Evolutionary conservation across 1,140 invertebrate species (phyloP).

Genomic region (Eriocheir sinensis): DNA sequence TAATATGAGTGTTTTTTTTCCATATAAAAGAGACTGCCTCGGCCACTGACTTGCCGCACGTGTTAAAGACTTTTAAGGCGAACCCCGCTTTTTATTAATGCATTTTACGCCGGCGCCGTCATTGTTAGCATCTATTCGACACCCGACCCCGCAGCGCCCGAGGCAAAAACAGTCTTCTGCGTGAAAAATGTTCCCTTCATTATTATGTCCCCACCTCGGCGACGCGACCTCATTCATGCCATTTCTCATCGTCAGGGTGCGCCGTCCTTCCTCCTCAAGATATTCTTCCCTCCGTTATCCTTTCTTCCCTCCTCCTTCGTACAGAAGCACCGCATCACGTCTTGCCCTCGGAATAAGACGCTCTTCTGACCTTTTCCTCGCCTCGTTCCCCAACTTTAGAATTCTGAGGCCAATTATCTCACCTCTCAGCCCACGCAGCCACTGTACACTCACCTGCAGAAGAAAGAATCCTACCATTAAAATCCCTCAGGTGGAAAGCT

Average conservation of each 20-base stretch:
- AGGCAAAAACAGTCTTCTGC: background rate
- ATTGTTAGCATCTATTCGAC: slow-evolving; percentile 4
- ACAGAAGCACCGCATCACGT: slow-evolving; percentile 8
- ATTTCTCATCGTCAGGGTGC: background rate
- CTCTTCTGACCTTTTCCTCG: background rate
- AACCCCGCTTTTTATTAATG: background rate
- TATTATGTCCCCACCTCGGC: background rate
- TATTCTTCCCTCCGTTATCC: background rate
- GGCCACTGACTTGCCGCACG: no score
- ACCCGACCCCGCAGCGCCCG: background rate
- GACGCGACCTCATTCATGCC: background rate
- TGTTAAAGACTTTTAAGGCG: no score
- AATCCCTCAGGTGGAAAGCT: background rate
- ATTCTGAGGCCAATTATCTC: slow-evolving; percentile 24
- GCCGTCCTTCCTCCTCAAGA: background rate
- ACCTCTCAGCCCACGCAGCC: background rate
- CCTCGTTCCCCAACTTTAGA: slow-evolving; percentile 5
- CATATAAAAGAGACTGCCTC: no score
- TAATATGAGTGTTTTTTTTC: no score
- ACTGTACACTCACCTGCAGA: background rate
- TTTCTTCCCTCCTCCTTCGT: background rate
- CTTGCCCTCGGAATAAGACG: background rate
- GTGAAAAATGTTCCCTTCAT: background rate
- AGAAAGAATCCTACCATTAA: slow-evolving; percentile 7
- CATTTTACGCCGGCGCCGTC: background rate